A percentile compares a stretch with the other conserved stretches of the same genome.
These are phyloP conservation scores for Melanotaenia duboulayi DNA, from an alignment of 2,113 vertebrate species.

Conservation along the genomic window DNA sequence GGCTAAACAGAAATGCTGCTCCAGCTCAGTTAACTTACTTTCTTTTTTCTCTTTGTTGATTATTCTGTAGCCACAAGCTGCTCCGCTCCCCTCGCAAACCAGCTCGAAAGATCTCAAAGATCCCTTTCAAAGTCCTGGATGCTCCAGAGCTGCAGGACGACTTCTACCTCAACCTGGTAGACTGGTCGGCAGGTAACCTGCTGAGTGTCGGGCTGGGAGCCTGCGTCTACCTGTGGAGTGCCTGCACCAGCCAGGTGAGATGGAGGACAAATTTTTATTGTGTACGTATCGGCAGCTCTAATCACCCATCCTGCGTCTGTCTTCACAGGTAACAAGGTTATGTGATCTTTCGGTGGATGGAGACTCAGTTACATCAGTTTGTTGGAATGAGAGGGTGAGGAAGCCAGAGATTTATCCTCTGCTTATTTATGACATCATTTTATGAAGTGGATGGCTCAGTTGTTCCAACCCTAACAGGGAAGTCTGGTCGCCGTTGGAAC, in stretches of 20 bases:
- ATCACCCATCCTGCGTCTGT: not conserved
- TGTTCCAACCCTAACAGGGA: slow-evolving; percentile 67
- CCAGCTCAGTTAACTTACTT: not conserved
- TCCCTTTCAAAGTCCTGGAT: slow-evolving; percentile 97
- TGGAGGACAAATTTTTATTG: not conserved
- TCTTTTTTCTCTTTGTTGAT: not conserved
- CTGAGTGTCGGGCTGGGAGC: slow-evolving; percentile 97
- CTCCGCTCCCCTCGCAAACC: slow-evolving; percentile 96
- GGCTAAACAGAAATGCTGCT: not conserved
- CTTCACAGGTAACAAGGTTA: slow-evolving; percentile 90
- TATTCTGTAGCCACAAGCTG: slow-evolving; percentile 90
- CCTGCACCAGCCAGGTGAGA: slow-evolving; percentile 96
- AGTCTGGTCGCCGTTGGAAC: slow-evolving; percentile 85
- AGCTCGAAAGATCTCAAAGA: slow-evolving; percentile 98
- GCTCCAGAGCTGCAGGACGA: slow-evolving; percentile 97
- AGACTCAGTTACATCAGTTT: slow-evolving; percentile 96
- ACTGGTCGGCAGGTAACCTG: slow-evolving; percentile 98
- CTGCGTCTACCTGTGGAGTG: slow-evolving; percentile 98
- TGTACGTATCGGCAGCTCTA: not conserved
- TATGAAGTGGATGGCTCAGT: not conserved
- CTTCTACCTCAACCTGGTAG: slow-evolving; percentile 99
- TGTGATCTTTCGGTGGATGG: slow-evolving; percentile 98
- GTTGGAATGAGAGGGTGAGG: slow-evolving; percentile 98
- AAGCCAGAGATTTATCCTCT: not conserved
- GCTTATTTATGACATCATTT: not conserved